Evolutionary conservation across 2,888 invertebrate genomes (phyloP).

Genomic region (Buathra laborator): DNA sequence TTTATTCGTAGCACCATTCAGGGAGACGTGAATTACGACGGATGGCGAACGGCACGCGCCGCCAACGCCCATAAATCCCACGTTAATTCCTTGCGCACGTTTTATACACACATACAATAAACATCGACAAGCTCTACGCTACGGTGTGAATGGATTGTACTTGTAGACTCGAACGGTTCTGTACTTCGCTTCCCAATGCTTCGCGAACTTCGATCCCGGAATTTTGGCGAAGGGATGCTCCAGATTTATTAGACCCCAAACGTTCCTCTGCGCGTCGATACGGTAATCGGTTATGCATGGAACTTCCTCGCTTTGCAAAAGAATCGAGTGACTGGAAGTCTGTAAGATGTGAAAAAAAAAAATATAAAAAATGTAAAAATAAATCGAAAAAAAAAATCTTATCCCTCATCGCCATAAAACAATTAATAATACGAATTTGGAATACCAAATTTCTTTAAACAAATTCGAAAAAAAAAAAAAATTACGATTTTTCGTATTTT

Average conservation of each 20-base stretch:
- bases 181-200: constrained; percentile 55
- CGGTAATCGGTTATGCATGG: constrained; percentile 77
- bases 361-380: not conserved
- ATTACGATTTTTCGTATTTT: too few relatives aligned
- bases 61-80: constrained; percentile 35
- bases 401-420: too few relatives aligned
- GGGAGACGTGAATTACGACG: constrained; percentile 7
- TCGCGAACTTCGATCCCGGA: constrained; percentile 6
- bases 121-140: not conserved
- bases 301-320: constrained; percentile 75
- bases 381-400: too few relatives aligned
- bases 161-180: constrained; percentile 67
- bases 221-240: constrained; percentile 63
- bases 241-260: constrained; percentile 76
- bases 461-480: too few relatives aligned
- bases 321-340: constrained; percentile 76
- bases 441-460: too few relatives aligned
- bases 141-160: constrained; percentile 55
- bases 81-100: not conserved
- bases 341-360: constrained; percentile 56
- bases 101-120: not conserved
- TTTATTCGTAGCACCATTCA: constrained; percentile 3
- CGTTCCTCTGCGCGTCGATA: constrained; percentile 73
- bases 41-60: not conserved
- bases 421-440: too few relatives aligned